Evolutionary conservation across 1,140 invertebrate species (phyloP), one percentile per base, ranked within the genome.

Genomic region (Procambarus clarkii): DNA sequence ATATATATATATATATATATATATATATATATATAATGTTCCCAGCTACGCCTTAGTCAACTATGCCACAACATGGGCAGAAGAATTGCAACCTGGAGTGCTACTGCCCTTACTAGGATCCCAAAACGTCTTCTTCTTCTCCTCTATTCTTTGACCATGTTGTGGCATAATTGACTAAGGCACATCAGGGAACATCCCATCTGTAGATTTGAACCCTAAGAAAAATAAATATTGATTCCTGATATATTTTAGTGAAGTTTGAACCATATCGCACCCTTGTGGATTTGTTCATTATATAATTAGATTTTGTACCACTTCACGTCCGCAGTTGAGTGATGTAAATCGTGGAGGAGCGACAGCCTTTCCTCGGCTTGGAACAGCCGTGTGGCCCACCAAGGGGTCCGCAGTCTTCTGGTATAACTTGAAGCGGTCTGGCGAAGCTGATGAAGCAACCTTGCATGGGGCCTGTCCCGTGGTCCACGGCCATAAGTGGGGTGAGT

Each of bases 321-420:
- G 34, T 34, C 34, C 15, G 21, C 74, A 93, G 91, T 81, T 88
- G 74, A 88, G 83, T 69, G 88, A 89, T 50, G 86, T 93, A 44
- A 91, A 88, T 18, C 77, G 90, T 21, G 94, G 94, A 2, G 94
- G 94, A 18, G 93, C 93, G 4, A 95, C 94, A 5, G 94, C 94
- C 34, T 95, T 95, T 88, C 94, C 94, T 0, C 93, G 93, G 77
- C 91, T 94, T 15, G 94, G 94, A 34, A 93, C 93, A 3, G 88
- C 93, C 8, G 92, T 94, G n/a, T 92, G 88, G 90, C 94, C 94
- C 0, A 50, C 79, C 2, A 93, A 93, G 88, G 94, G 93, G 18
- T 93, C 94, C 0, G 94, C 94, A 1, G 93, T 94, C 0, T 94
- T 93, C 86, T 94, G 94, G 94, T 93, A 93, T 64, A 94, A 94